Evolutionary conservation across 2,888 invertebrate species (phyloP).

Genomic region (Eugnorisma glareosa): DNA sequence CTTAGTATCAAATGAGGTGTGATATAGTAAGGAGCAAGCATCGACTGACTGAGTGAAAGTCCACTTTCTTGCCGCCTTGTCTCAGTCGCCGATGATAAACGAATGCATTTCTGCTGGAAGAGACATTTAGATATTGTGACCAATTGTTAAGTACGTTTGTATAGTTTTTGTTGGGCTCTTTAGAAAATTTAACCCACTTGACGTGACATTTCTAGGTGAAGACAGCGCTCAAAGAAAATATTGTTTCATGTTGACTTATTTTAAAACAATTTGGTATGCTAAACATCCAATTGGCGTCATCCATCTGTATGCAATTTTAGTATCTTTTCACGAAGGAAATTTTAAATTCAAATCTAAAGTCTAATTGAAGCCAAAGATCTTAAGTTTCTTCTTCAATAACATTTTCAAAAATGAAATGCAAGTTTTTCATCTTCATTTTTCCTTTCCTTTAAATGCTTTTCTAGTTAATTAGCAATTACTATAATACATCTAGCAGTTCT

Average conservation of each 20-base stretch:
- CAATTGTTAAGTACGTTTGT: constrained; percentile 15
- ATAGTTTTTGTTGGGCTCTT: constrained; percentile 16
- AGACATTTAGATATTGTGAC: constrained; percentile 59
- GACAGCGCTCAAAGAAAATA: background rate
- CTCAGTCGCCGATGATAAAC: constrained; percentile 75
- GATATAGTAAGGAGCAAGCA: constrained; percentile 86
- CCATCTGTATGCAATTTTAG: background rate
- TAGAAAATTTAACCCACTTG: constrained; percentile 18
- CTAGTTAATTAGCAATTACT: constrained; percentile 43
- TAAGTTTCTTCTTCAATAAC: background rate
- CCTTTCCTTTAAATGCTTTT: background rate
- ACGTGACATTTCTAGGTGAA: constrained; percentile 5
- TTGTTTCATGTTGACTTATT: background rate
- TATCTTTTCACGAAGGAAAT: background rate
- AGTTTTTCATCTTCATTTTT: background rate
- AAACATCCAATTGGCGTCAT: background rate
- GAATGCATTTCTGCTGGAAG: constrained; percentile 76
- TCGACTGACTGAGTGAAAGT: constrained; percentile 89
- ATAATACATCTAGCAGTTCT: constrained; percentile 64
- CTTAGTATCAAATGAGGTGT: constrained; percentile 85
- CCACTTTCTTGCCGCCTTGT: constrained; percentile 86
- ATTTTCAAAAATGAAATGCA: background rate
- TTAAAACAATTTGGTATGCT: background rate
- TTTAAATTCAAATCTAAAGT: background rate
- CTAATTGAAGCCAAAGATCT: background rate